Evolutionary conservation across 2,888 invertebrate species (phyloP), one percentile per base, ranked within the genome.

Genomic region (Cryptocephalus primarius): DNA sequence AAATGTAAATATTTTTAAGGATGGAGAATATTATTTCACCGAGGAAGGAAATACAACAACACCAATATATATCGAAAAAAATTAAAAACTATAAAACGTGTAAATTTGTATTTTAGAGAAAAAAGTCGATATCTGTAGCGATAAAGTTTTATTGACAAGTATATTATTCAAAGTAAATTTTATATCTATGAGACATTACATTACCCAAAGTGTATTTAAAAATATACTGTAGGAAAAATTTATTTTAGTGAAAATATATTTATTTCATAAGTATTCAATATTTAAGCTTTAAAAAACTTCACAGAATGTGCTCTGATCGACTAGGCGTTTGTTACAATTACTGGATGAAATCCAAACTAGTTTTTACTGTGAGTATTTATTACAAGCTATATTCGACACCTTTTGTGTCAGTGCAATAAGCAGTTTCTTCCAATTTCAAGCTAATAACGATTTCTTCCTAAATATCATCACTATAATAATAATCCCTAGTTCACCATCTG

Each of bases 21-120:
- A 22, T 22, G 22, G 22, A 22, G 22, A 22, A 22, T 6, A 22
- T 22, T 22, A 22, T 22, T 22, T 22, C 22, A 22, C 22, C 43
- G 41, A 49, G 40, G 43, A 50, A 44, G 45, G 39, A 45, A 47
- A 52, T 43, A 50, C 45, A 53, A 53, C 57, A 64, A 62, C 63
- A 64, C 62, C 63, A 64, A 63, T 58, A 60, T 62, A 61, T 63
- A 61, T 62, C 61, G 61, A 61, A 61, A 57, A 56, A 41, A 31
- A 13, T 39, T 39, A 9, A 39, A 39, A 39, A 39, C 8, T 14
- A 9, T 39, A 9, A 53, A 46, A 49, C 44, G 53, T 62, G 63
- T 64, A 63, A 62, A 64, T 63, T 63, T 64, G 63, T 64, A 63
- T 60, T 62, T 61, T 58, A 60, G 53, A 48, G 50, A 55, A 50